phyloP scores from a whole-genome alignment of 1,140 invertebrate species.

The Diorhabda carinulata region DNA sequence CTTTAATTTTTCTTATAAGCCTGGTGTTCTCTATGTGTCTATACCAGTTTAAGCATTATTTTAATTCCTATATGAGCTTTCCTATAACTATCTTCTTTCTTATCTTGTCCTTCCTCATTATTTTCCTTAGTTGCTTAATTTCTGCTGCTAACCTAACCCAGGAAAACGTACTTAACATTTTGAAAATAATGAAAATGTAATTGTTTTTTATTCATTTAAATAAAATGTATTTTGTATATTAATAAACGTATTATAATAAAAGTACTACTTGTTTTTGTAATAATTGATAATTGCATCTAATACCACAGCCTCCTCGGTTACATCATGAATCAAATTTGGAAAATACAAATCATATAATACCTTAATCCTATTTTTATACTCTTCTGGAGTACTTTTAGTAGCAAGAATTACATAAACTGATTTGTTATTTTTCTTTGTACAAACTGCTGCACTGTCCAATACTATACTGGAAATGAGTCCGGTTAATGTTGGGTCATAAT shows the following conservation, averaged over 20 bases:
- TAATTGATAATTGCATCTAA: slow-evolving; percentile 19
- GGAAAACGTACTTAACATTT: neutral
- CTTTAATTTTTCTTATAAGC: too few species aligned
- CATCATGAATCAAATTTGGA: slow-evolving; percentile 16
- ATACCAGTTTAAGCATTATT: too few species aligned
- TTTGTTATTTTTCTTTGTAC: slow-evolving; percentile 21
- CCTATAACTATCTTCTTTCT: too few species aligned
- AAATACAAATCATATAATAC: slow-evolving; percentile 36
- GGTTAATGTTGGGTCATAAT: slow-evolving; percentile 22
- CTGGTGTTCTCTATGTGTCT: too few species aligned
- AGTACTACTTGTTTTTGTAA: slow-evolving; percentile 13
- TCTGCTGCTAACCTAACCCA: too few species aligned
- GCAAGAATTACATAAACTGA: slow-evolving; percentile 15
- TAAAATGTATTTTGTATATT: slow-evolving; percentile 1
- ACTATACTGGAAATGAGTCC: slow-evolving; percentile 28
- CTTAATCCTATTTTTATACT: slow-evolving; percentile 22
- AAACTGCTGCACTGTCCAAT: slow-evolving; percentile 26
- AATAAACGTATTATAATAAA: neutral
- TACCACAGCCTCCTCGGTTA: slow-evolving; percentile 15
- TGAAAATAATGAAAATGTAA: neutral
- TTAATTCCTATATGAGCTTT: too few species aligned
- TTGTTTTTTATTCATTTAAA: neutral
- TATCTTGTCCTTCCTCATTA: too few species aligned
- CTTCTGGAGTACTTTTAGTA: neutral
- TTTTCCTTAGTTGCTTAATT: too few species aligned